phyloP scores from a whole-genome alignment of 2,888 invertebrate species.

The Morinoia aosen region DNA sequence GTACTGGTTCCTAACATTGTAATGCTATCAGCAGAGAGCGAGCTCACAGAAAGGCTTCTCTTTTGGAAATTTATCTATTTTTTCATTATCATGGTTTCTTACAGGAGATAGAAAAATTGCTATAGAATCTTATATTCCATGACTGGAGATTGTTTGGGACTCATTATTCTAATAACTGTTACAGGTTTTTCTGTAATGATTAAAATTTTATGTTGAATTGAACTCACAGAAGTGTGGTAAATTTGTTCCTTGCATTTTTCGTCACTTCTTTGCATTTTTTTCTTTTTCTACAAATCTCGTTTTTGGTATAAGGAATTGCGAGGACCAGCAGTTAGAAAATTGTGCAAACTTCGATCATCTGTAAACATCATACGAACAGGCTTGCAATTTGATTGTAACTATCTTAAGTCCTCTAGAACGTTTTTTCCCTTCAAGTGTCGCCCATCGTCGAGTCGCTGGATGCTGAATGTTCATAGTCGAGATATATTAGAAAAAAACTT shows the following conservation, averaged over 20 bases:
- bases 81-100: background rate
- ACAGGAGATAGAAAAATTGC: background rate
- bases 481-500: no score
- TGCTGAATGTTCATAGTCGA: no score
- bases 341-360: background rate
- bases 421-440: no score
- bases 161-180: background rate
- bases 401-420: no score
- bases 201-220: background rate
- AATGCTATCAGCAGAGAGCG: no score
- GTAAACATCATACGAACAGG: background rate
- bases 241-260: background rate
- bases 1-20: no score
- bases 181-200: background rate
- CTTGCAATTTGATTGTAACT: no score
- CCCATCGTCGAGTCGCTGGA: no score
- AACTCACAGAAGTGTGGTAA: background rate
- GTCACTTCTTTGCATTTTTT: background rate
- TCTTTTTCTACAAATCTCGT: background rate
- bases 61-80: background rate
- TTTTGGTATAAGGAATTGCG: background rate
- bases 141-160: background rate
- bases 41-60: background rate
- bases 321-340: background rate
- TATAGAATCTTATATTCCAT: background rate